These are phyloP conservation scores for Rhingia campestris DNA, from an alignment of 2,888 invertebrate genomes.

Conservation along the genomic window DNA sequence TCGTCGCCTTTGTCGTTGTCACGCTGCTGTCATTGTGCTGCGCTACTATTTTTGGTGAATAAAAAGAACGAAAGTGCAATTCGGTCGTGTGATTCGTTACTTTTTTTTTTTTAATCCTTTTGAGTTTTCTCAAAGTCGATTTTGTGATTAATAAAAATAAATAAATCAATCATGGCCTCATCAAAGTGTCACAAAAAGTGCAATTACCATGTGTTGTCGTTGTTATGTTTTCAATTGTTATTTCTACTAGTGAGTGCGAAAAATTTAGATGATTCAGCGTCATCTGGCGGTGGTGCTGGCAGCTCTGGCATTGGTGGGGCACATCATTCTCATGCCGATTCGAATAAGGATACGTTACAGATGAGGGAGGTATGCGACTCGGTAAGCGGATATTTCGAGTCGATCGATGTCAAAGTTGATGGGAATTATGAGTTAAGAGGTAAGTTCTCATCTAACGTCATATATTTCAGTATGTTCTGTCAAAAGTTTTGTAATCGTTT, in stretches of 20 bases:
- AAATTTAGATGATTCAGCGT: conserved; percentile 50
- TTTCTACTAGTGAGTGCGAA: conserved; percentile 60
- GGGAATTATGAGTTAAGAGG: conserved; percentile 81
- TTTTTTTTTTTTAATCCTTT: conserved; percentile 15
- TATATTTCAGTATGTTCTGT: neutral
- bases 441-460: conserved; percentile 66
- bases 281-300: conserved; percentile 36
- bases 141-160: conserved; percentile 32
- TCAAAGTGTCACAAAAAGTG: conserved; percentile 68
- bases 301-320: neutral
- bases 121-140: conserved; percentile 32
- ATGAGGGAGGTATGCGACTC: conserved; percentile 78
- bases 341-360: conserved; percentile 62
- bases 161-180: conserved; percentile 61
- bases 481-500: neutral
- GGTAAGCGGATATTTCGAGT: conserved; percentile 80
- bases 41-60: conserved; percentile 47
- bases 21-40: conserved; percentile 51
- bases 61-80: conserved; percentile 37
- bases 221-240: conserved; percentile 67
- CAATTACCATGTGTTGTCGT: conserved; percentile 67
- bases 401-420: conserved; percentile 80
- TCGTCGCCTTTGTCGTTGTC: conserved; percentile 20
- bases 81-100: conserved; percentile 61
- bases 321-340: conserved; percentile 64